Evolutionary conservation across 2,888 invertebrate genomes (phyloP).

Genomic region (Conistra vaccinii): DNA sequence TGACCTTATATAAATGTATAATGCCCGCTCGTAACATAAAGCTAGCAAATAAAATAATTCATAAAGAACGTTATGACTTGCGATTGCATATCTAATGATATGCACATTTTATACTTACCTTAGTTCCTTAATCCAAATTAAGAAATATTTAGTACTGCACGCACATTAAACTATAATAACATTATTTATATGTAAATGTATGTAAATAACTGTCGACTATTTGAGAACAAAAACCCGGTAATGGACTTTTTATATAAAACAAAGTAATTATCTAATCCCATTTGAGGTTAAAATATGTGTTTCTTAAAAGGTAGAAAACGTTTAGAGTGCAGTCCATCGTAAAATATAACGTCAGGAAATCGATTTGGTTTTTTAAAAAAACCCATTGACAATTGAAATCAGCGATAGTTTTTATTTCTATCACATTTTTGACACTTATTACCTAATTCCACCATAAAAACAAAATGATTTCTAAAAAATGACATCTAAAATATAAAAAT

Average conservation of each 20-base stretch:
- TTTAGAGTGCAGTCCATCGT: conserved; percentile 38
- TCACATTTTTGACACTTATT: conserved; percentile 34
- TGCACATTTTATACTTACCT: conserved; percentile 24
- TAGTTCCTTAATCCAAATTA: conserved; percentile 43
- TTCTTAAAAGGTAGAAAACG: conserved; percentile 41
- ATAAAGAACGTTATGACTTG: background rate
- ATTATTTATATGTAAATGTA: conserved; percentile 52
- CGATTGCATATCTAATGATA: conserved; percentile 13
- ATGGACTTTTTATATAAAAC: conserved; percentile 36
- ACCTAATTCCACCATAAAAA: conserved; percentile 36
- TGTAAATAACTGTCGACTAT: conserved; percentile 49
- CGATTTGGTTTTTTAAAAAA: background rate
- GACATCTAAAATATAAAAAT: conserved; percentile 34
- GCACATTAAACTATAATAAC: conserved; percentile 40
- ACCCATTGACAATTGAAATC: conserved; percentile 19
- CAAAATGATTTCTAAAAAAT: conserved; percentile 38
- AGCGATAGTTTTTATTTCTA: conserved; percentile 30
- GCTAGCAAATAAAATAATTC: conserved; percentile 10
- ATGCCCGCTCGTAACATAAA: background rate
- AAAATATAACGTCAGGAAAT: conserved; percentile 13
- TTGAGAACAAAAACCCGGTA: conserved; percentile 50
- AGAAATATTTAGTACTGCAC: conserved; percentile 45
- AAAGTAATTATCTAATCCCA: conserved; percentile 32
- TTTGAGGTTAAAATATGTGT: conserved; percentile 35
- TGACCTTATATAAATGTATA: background rate